These are phyloP conservation scores for Sciurus niger DNA, from an alignment of 2,113 vertebrate genomes.

Conservation along the genomic window DNA sequence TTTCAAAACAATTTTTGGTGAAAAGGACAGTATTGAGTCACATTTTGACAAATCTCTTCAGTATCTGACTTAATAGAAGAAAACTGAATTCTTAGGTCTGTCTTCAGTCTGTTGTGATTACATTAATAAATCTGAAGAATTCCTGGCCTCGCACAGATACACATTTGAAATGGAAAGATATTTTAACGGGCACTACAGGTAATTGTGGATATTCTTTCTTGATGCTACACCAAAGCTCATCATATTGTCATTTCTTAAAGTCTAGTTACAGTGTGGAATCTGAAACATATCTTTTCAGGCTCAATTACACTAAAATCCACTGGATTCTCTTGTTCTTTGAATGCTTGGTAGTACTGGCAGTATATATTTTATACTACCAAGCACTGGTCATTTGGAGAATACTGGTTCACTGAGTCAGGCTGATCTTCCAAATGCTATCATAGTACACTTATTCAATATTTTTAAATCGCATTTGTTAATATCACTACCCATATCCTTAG, in stretches of 20 bases:
- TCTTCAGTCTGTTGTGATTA: neutral
- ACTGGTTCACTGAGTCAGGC: neutral
- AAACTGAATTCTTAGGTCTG: neutral
- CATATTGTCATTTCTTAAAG: slow-evolving; percentile 2
- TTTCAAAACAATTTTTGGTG: neutral
- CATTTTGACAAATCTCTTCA: neutral
- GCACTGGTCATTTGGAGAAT: neutral
- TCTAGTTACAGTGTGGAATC: neutral
- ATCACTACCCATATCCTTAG: neutral
- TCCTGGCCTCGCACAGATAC: neutral
- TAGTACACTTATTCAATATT: neutral
- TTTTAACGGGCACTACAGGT: neutral
- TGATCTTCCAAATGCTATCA: neutral
- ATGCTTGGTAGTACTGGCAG: too few relatives aligned
- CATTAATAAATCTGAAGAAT: neutral
- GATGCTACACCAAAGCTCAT: neutral
- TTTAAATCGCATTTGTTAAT: neutral
- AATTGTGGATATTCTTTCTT: neutral
- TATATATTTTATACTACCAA: neutral
- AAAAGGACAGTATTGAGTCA: neutral
- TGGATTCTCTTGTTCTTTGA: neutral
- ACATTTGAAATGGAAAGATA: neutral
- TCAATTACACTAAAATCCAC: neutral
- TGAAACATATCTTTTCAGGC: neutral
- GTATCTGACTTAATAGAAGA: neutral